Conservation (phyloP, 2,888 invertebrate genomes). For the Ceriagrion tenellum region DNA sequence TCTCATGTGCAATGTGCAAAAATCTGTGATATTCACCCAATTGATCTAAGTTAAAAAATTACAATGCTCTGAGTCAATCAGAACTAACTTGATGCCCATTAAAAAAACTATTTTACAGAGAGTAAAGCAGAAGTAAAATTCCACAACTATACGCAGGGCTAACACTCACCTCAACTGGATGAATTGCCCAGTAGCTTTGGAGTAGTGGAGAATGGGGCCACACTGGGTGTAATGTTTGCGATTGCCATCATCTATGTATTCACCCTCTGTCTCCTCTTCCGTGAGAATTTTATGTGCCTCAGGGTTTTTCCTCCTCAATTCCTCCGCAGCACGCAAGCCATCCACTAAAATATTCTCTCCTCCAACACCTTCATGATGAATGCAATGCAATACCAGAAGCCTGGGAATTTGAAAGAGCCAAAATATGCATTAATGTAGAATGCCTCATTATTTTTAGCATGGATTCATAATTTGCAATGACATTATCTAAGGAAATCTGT, state of each 20-base stretch:
- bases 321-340: slow-evolving; percentile 84
- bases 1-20: no score
- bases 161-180: slow-evolving; percentile 81
- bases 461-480: no score
- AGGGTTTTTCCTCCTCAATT: slow-evolving; percentile 80
- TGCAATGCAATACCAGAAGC: slow-evolving; percentile 82
- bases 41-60: not conserved
- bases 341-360: slow-evolving; percentile 88
- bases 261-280: slow-evolving; percentile 79
- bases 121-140: not conserved
- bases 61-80: not conserved
- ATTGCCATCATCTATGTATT: slow-evolving; percentile 83
- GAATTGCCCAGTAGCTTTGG: slow-evolving; percentile 80
- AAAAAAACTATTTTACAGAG: no score
- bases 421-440: not conserved
- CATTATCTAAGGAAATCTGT: no score
- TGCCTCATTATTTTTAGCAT: no score
- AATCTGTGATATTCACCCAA: no score
- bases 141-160: slow-evolving; percentile 31
- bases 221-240: slow-evolving; percentile 79
- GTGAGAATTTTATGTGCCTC: slow-evolving; percentile 82
- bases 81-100: no score
- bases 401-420: slow-evolving; percentile 74
- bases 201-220: slow-evolving; percentile 82
- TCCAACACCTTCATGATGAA: slow-evolving; percentile 82